Evolutionary conservation across 2,888 invertebrate genomes (phyloP).

Genomic region (Campaea margaritaria): DNA sequence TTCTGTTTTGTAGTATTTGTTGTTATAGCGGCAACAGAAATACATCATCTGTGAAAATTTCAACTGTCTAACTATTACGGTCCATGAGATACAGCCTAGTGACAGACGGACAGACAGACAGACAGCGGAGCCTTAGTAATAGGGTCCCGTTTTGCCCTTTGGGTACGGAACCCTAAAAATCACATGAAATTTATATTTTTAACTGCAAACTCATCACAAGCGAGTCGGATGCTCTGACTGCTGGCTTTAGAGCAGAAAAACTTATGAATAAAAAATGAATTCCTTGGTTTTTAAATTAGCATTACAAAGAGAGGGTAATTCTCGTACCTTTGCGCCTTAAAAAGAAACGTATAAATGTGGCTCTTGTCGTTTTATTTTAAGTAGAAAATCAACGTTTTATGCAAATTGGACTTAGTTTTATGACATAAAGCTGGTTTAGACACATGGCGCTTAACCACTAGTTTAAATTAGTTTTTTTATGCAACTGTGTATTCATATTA

Average conservation of each 20-base stretch:
- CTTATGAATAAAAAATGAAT: constrained; percentile 85
- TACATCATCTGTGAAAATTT: no score
- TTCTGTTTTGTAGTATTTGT: no score
- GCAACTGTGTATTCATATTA: neutral
- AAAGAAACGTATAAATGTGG: constrained; percentile 77
- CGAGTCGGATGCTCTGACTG: constrained; percentile 78
- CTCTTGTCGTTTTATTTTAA: constrained; percentile 75
- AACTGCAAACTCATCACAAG: constrained; percentile 75
- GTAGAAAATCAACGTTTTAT: constrained; percentile 72
- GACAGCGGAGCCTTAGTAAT: no score
- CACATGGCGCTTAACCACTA: neutral
- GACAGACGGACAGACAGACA: no score
- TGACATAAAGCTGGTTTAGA: neutral
- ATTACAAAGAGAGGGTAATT: constrained; percentile 84
- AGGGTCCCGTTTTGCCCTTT: no score
- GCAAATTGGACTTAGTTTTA: constrained; percentile 38
- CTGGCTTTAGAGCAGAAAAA: constrained; percentile 81
- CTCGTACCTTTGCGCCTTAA: constrained; percentile 78
- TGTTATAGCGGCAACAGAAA: no score
- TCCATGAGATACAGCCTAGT: no score
- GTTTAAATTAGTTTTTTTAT: neutral
- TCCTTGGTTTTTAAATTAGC: constrained; percentile 85
- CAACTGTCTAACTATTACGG: no score
- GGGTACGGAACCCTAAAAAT: no score
- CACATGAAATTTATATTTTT: constrained; percentile 61